Base-by-base conservation (phyloP, 2,888 invertebrate genomes). In the Agrotis clavis region DNA sequence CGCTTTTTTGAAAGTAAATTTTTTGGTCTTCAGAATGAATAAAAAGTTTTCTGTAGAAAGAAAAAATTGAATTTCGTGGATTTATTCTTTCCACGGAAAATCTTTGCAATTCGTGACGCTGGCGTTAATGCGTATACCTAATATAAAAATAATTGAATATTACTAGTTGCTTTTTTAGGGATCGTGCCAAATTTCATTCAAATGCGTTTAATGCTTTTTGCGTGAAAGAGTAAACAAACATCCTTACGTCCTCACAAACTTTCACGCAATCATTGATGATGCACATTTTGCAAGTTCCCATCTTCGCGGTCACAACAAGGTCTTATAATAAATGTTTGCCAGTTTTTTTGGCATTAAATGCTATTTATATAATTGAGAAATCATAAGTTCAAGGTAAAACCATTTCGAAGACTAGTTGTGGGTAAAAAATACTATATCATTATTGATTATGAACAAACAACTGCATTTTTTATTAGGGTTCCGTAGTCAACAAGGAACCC, bases 361-460 rank as follows among this genome's bases (percentile, higher is more conserved):
- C 48, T 48, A 21, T 54, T 45, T 25, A 53, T 62, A 18, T 62
- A 21, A 73, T 62, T 74, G 25, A 61, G 35, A 59, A 74, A 62
- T 74, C 19, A 79, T 47, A 80, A 75, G 74, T 74, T 75, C 63
- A 75, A 74, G 80, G 47, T 57, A 57, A 51, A 73, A 0, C 4
- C 25, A 53, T 48, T 74, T 19, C 1, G 53, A 25, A 57, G 25
- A 50, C 9, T 25, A 45, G 30, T 30, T 45, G 2, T n/a, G 13
- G 5, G 3, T 59, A 69, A 57, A 41, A 41, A 41, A 4, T 45
- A 47, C 25, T 35, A n/a, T 6, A 50, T 47, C 25, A 41, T 48
- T 47, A 47, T 70, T 41, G 30, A 18, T 66, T 72, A 56, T 35
- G 4, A 47, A 48, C 1, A 18, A n/a, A 57, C 45, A 30, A 51